phyloP scores from a whole-genome alignment of 2,113 vertebrate genomes.

The Carassius auratus region DNA sequence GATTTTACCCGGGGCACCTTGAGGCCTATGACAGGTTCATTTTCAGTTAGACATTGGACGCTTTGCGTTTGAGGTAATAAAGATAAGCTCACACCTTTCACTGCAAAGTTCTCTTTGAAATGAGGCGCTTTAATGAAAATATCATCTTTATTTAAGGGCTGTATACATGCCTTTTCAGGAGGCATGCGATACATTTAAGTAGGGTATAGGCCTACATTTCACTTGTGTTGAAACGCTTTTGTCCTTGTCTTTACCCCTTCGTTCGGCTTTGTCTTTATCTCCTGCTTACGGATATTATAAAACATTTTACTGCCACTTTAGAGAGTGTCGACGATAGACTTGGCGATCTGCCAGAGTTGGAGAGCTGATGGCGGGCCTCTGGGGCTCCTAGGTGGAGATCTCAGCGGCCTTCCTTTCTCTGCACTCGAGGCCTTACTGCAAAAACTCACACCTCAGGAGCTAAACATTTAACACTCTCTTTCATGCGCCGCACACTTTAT shows the following conservation, averaged over 20 bases:
- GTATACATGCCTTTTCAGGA: neutral
- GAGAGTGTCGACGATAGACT: slow-evolving; percentile 60
- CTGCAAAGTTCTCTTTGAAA: slow-evolving; percentile 15
- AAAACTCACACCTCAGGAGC: slow-evolving; percentile 38
- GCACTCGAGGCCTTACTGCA: neutral
- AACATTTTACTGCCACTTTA: slow-evolving; percentile 54
- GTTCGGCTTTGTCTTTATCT: slow-evolving; percentile 13
- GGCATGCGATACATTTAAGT: neutral
- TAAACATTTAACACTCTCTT: slow-evolving; percentile 42
- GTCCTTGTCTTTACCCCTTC: neutral
- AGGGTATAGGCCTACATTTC: neutral
- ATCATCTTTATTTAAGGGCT: neutral
- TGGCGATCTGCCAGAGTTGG: slow-evolving; percentile 68
- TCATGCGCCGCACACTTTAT: slow-evolving; percentile 24
- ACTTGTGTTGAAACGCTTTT: neutral
- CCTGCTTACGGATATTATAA: slow-evolving; percentile 25
- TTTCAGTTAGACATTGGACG: slow-evolving; percentile 33
- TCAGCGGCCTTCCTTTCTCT: slow-evolving; percentile 25
- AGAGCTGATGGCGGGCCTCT: slow-evolving; percentile 67
- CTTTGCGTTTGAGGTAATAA: neutral
- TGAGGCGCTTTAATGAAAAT: neutral
- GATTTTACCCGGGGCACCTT: neutral
- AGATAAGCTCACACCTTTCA: slow-evolving; percentile 9
- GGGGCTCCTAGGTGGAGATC: slow-evolving; percentile 60
- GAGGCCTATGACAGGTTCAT: neutral